These are phyloP conservation scores for Acanthosepion esculentum DNA, from an alignment of 2,888 invertebrate species.

Conservation along the genomic window DNA sequence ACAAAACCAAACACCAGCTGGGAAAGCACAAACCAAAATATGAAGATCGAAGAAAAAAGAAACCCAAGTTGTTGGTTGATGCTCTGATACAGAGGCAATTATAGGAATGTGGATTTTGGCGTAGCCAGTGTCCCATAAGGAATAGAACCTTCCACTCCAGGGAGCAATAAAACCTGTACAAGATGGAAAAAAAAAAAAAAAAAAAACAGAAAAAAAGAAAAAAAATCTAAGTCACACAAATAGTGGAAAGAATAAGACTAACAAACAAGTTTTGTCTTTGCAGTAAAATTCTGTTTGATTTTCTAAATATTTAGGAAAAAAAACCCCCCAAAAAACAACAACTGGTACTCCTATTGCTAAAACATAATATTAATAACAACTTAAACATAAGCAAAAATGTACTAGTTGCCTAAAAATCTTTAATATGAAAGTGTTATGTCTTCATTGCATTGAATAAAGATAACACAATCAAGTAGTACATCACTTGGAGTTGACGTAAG, in stretches of 20 bases:
- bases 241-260: background rate
- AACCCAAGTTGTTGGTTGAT: slow-evolving; percentile 99
- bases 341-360: no score
- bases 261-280: no score
- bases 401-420: no score
- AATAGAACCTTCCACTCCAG: slow-evolving; percentile 97
- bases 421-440: no score
- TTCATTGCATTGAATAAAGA: no score
- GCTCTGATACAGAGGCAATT: slow-evolving; percentile 98
- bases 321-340: no score
- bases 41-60: slow-evolving; percentile 92
- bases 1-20: slow-evolving; percentile 98
- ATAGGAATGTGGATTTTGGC: slow-evolving; percentile 99
- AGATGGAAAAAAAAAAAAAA: background rate
- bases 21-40: slow-evolving; percentile 95
- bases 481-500: no score
- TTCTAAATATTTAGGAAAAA: no score
- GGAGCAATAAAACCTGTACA: slow-evolving; percentile 89
- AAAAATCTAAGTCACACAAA: background rate
- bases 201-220: background rate
- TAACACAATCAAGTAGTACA: no score
- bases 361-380: no score
- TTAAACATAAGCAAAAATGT: no score
- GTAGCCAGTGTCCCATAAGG: slow-evolving; percentile 99
- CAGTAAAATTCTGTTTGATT: no score